Percentiles rank a stretch among this genome's conserved stretches.
Evolutionary conservation across 2,888 invertebrate genomes (phyloP).

Genomic region (Nymphalis c-album): DNA sequence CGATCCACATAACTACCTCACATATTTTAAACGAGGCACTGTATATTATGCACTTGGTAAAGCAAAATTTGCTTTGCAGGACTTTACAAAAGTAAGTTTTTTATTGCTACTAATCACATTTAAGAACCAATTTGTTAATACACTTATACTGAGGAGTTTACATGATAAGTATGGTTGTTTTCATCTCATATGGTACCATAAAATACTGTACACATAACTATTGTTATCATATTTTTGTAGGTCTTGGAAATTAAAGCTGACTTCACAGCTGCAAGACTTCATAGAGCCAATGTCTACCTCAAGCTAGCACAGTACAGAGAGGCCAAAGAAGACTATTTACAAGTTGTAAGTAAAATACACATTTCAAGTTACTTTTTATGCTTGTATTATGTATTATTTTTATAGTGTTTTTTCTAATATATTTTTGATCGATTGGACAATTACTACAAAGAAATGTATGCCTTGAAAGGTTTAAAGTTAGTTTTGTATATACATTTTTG

Average conservation of each 20-base stretch:
- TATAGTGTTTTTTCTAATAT: too few species aligned
- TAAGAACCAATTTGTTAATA: too few species aligned
- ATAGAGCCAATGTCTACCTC: constrained; percentile 93
- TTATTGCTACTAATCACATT: background rate
- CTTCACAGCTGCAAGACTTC: constrained; percentile 92
- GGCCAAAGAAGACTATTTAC: constrained; percentile 90
- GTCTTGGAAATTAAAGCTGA: constrained; percentile 97
- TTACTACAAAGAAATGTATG: too few species aligned
- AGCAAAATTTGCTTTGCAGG: constrained; percentile 95
- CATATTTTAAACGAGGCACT: constrained; percentile 97
- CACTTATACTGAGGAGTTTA: too few species aligned
- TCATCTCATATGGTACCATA: too few species aligned
- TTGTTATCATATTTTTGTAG: constrained; percentile 42
- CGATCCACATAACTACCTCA: constrained; percentile 97
- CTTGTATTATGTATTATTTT: too few species aligned
- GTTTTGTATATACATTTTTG: too few species aligned
- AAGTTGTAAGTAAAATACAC: constrained; percentile 86
- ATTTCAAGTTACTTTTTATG: too few species aligned
- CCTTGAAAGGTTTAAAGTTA: too few species aligned
- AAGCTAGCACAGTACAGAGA: constrained; percentile 93
- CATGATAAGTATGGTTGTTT: background rate
- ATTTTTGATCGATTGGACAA: too few species aligned
- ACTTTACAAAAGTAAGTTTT: constrained; percentile 87
- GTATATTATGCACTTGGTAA: constrained; percentile 97
- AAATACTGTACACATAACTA: too few species aligned